These are phyloP conservation scores for Stenchaetothrips biformis DNA, from an alignment of 2,888 invertebrate species.

Conservation along the genomic window DNA sequence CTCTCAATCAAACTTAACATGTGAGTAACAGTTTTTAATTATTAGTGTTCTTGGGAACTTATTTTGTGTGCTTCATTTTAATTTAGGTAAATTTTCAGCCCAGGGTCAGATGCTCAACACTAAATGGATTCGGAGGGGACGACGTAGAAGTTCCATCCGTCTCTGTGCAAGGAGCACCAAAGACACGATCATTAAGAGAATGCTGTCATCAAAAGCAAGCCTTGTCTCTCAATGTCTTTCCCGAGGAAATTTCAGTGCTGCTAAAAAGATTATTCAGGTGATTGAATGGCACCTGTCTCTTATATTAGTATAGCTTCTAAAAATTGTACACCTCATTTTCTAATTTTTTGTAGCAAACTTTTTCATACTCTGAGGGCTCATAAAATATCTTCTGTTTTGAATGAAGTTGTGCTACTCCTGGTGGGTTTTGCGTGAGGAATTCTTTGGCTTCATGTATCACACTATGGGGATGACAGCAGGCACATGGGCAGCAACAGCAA, in stretches of 20 bases:
- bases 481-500: slow-evolving; percentile 54
- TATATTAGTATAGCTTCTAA: neutral
- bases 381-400: slow-evolving; percentile 47
- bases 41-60: neutral
- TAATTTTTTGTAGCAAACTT: slow-evolving; percentile 41
- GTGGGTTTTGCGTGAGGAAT: slow-evolving; percentile 54
- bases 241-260: neutral
- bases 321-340: slow-evolving; percentile 1
- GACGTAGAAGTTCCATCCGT: neutral
- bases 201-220: neutral
- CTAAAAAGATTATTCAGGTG: neutral
- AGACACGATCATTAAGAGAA: neutral
- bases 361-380: slow-evolving; percentile 54
- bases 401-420: slow-evolving; percentile 50
- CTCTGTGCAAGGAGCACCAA: neutral
- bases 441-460: slow-evolving; percentile 53
- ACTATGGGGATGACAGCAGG: slow-evolving; percentile 53
- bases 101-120: neutral
- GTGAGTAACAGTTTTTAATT: neutral
- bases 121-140: neutral
- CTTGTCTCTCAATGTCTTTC: neutral
- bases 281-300: too few relatives aligned
- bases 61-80: neutral
- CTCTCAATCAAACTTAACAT: neutral
- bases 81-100: neutral